Evolutionary conservation across 2,113 vertebrate genomes (phyloP), one percentile per base, ranked within the genome.

Genomic region (Micromys minutus): DNA sequence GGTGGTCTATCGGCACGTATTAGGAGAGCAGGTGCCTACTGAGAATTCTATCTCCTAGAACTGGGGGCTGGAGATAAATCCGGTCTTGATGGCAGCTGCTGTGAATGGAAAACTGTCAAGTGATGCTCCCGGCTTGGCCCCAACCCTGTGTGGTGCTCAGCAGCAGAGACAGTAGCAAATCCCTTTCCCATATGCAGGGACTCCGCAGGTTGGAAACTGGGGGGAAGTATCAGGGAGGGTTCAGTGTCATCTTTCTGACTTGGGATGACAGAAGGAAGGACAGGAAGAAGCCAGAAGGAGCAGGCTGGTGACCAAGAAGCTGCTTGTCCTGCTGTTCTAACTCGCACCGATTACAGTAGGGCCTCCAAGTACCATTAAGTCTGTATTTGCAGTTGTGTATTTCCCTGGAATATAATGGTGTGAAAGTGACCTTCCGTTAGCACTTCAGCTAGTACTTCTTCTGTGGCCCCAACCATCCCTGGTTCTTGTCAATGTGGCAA

Each of bases 121-220:
- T 3, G 3, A 36, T 0, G 12, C 3, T 1, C 0, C 17, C 0
- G 10, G 36, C 50, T 50, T 26, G 11, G 15, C 15, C 5, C 11
- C 1, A 4, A 3, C 26, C 16, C 5, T 4, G 13, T 0, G 0
- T 9, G n/a, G 52, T 5, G 17, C 21, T 17, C 47, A 5, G 8
- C 1, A 39, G 26, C 45, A 10, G 16, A 34, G 21, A 29, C 13
- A 7, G 63, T 13, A 57, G 47, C 8, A 59, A 85, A 47, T 17
- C 26, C 34, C 39, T 84, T 26, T 45, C n/a, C 26, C 57, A 45
- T 16, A 63, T 0, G 4, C 17, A 47, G 3, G 4, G 4, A 21
- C 7, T 31, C n/a, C 29, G 69, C 76, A 86, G 91, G 16, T 5
- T 86, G 57, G 17, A 47, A 52, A 8, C 74, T 31, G 26, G 45